Base-by-base conservation (phyloP, 2,888 invertebrate species). In the Scelioninae gen. 1 region DNA sequence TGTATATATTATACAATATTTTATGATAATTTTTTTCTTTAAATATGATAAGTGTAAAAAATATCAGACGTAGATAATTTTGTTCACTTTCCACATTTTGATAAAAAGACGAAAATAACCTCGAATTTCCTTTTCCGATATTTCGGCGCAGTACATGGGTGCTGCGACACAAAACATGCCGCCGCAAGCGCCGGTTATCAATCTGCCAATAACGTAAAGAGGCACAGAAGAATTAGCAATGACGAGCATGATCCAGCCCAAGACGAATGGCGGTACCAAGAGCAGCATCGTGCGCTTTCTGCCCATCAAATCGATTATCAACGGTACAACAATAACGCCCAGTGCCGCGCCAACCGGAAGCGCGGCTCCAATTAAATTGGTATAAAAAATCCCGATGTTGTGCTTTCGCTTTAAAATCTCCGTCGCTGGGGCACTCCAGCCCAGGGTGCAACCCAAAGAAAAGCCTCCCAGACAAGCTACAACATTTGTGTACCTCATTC, bases 141-240 rank as follows among this genome's bases (percentile, higher is more conserved):
- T 96, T 93, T 98, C 98, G 56, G 95, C 96, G 15, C 95, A 95
- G 90, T 96, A 97, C 74, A 97, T 94, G 0, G 98, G 97, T 0
- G 95, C 96, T 0, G 95, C 95, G 43, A 97, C 95, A 88, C 96
- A 96, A 88, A 95, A 95, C 16, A 96, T 95, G 23, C 97, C 97
- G 51, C 95, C 95, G 13, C 96, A 95, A 83, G 96, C 92, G 60
- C 97, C 97, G 9, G 95, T 95, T 34, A 96, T 92, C 51, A 96
- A 93, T 77, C 95, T 92, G 0, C 95, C 95, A 3, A 93, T 92
- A 1, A 85, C 16, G 87, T 95, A 94, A 0, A 95, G 88, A 93
- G 94, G 94, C 0, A 92, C 91, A 0, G 94, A 92, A 83, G 93
- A 94, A 4, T 92, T 90, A 0, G 96, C 95, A 91, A 94, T 95